Base-by-base conservation (phyloP, 2,888 invertebrate genomes). In the Sinelater perroti region DNA sequence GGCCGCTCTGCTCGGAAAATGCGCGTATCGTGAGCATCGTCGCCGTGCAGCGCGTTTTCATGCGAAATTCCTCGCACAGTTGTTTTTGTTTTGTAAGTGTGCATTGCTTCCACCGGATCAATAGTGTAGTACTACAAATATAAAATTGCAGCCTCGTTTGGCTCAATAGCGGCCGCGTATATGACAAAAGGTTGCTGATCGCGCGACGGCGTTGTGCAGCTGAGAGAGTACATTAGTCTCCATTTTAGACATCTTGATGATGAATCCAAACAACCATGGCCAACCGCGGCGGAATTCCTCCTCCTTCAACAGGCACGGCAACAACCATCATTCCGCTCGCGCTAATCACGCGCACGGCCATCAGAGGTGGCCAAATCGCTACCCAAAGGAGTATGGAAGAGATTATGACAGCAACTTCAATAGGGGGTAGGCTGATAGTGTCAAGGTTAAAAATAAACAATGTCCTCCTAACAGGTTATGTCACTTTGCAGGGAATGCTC, bases 251-350 rank as follows among this genome's bases (percentile, higher is more conserved):
- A 31, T 38, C 36, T 8, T 44, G 60, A 68, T 64, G 63, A 78
- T 78, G 78, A 78, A 77, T 75, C 71, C 77, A 52, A 78, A 76
- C 65, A 77, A 76, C 68, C 77, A 78, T 68, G 75, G 75, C 65
- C 76, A 73, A 65, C 67, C 75, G 56, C 72, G 76, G 61, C 75
- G 76, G 61, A 76, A 75, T 62, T 76, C 77, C 38, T 74, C 76
- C 47, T 75, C 74, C 44, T 79, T 76, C 62, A 76, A 66, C 62
- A 73, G 78, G 62, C 78, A 78, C 67, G 66, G 72, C 35, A 76
- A 74, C 62, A 75, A 72, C 63, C 77, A 78, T 60, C 77, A 78
- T 60, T 67, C 75, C 36, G 75, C 72, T 62, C 70, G 78, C 42
- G 66, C 76, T 56, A 75, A 74, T 62, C 74, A 74, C 63, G 61